Evolutionary conservation across 2,113 vertebrate species (phyloP).

Genomic region (Ctenomys sociabilis): DNA sequence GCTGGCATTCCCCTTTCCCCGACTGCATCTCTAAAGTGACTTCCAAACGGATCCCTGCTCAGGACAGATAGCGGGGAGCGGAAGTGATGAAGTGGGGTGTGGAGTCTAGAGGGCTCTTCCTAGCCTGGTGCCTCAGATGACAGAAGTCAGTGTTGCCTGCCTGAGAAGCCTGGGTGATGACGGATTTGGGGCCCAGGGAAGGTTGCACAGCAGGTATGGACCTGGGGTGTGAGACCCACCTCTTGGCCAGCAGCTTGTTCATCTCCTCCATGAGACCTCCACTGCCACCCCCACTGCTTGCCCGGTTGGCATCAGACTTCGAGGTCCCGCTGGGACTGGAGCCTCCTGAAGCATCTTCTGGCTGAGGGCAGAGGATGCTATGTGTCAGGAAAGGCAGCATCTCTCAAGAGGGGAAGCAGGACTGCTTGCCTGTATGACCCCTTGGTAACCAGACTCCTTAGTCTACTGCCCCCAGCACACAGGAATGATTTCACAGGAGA

Average conservation of each 20-base stretch:
- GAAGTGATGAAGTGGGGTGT: accelerated
- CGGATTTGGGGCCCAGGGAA: background rate
- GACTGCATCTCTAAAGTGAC: background rate
- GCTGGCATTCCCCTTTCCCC: accelerated
- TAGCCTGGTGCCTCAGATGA: background rate
- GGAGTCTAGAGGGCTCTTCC: background rate
- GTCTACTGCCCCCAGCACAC: too few species aligned
- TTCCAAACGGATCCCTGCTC: background rate
- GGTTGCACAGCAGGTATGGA: too few species aligned
- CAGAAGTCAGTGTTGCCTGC: background rate
- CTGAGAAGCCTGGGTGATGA: background rate
- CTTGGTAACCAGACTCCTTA: accelerated
- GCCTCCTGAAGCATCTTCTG: slow-evolving; percentile 94
- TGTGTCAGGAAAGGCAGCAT: background rate
- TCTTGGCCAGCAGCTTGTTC: slow-evolving; percentile 98
- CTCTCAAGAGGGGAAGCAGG: accelerated
- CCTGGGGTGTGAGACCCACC: slow-evolving; percentile 85
- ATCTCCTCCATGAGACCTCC: slow-evolving; percentile 99
- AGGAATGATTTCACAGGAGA: background rate
- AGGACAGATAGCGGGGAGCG: accelerated
- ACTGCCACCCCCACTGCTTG: slow-evolving; percentile 94
- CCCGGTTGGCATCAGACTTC: slow-evolving; percentile 96
- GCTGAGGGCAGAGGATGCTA: slow-evolving; percentile 85
- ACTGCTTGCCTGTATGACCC: accelerated
- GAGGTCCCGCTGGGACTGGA: slow-evolving; percentile 90